Base-by-base conservation (phyloP, 2,888 invertebrate genomes). In the Oligia strigilis region DNA sequence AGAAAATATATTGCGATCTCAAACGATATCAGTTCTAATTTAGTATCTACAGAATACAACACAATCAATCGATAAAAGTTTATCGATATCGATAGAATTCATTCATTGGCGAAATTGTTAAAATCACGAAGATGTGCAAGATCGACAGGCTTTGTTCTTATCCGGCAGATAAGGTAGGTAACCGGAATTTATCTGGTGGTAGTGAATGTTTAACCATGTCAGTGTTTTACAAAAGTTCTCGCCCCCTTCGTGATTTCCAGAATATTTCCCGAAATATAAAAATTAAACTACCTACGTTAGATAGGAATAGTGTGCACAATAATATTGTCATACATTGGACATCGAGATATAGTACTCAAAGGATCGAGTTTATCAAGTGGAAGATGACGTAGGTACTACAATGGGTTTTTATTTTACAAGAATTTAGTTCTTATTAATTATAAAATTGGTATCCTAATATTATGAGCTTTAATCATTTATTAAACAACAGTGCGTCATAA, bases 271-370 rank as follows among this genome's bases (percentile, higher is more conserved):
- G 67, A 82, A 70, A 78, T 83, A 84, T 84, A 88, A 81, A 83
- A 90, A 83, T 84, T 81, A 84, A 80, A 86, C 90, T 93, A 29
- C 29, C 29, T 29, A 93, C 88, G 62, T 88, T 92, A 93, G 90
- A 94, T 94, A 95, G 93, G 94, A 94, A 93, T 93, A 91, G 89
- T 91, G 93, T 91, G 92, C 92, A 88, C 86, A 81, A 91, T 95
- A 80, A 92, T 95, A 95, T 95, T 95, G 95, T 95, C 95, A 88
- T 92, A 88, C 78, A 87, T 94, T 95, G 94, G 95, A 95, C 94
- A 91, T 92, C 58, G 76, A 90, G 86, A 78, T 72, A 77, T 52
- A 81, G 75, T 77, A 72, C 78, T 73, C 80, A 23, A 36, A 76
- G 74, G 72, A 72, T 80, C 40, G 55, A 84, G 65, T 69, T 66